Evolutionary conservation across 2,888 invertebrate genomes (phyloP).

Genomic region (Diarsia mendica): DNA sequence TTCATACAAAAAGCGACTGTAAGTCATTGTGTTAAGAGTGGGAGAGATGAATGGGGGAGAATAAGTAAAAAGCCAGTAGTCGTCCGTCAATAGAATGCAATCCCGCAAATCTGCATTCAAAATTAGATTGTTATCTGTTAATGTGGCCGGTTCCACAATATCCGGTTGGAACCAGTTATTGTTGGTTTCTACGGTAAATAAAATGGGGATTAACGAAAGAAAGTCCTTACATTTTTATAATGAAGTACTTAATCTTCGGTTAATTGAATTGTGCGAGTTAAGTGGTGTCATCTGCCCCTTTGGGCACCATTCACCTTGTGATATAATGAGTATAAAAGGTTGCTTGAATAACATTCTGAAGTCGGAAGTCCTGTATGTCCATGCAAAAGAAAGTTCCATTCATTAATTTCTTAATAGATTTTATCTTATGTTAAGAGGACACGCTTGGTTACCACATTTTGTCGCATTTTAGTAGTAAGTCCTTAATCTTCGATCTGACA

Average conservation of each 20-base stretch:
- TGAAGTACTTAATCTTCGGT: conserved; percentile 65
- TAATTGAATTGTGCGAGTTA: conserved; percentile 68
- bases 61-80: conserved; percentile 55
- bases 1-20: conserved; percentile 34
- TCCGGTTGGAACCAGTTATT: conserved; percentile 71
- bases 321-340: conserved; percentile 54
- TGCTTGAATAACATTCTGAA: conserved; percentile 48
- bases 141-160: conserved; percentile 76
- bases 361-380: conserved; percentile 58
- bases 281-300: conserved; percentile 70
- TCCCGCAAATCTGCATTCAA: conserved; percentile 82
- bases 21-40: neutral
- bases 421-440: conserved; percentile 53
- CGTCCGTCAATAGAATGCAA: conserved; percentile 74
- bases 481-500: conserved; percentile 49
- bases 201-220: conserved; percentile 66
- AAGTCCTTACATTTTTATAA: conserved; percentile 60
- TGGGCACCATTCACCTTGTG: conserved; percentile 58
- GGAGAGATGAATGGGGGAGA: conserved; percentile 36
- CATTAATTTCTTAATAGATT: conserved; percentile 56
- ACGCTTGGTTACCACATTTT: conserved; percentile 52
- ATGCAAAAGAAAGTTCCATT: conserved; percentile 48
- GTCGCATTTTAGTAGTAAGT: conserved; percentile 23
- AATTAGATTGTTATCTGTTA: conserved; percentile 87
- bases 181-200: conserved; percentile 61